phyloP scores from a whole-genome alignment of 2,888 invertebrate species.

The Drosophila testacea region DNA sequence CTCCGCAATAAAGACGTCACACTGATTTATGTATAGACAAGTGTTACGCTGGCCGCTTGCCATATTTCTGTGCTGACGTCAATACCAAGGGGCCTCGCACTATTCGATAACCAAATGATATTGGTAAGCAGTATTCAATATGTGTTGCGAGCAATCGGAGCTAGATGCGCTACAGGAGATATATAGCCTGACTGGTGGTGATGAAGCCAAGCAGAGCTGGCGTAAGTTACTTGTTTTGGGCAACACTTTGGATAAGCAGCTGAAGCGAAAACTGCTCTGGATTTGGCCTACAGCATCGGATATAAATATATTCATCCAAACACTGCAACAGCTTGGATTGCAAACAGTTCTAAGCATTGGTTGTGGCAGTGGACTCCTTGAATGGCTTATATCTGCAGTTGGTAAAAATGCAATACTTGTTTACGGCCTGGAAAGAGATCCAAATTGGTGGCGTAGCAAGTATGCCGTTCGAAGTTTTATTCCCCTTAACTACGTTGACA shows the following conservation, averaged over 20 bases:
- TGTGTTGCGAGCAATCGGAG: conserved; percentile 61
- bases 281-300: conserved; percentile 90
- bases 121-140: conserved; percentile 57
- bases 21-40: conserved; percentile 38
- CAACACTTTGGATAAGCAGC: conserved; percentile 69
- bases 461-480: conserved; percentile 91
- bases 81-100: conserved; percentile 48
- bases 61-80: conserved; percentile 61
- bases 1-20: conserved; percentile 14
- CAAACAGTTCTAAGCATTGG: conserved; percentile 89
- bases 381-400: conserved; percentile 90
- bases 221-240: conserved; percentile 84
- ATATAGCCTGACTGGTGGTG: conserved; percentile 63
- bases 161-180: conserved; percentile 46
- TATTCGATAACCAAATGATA: conserved; percentile 12
- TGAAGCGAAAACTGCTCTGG: conserved; percentile 88
- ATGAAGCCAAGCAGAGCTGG: conserved; percentile 83
- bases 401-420: conserved; percentile 63
- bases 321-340: conserved; percentile 85
- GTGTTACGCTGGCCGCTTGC: conserved; percentile 61
- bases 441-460: conserved; percentile 92
- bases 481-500: conserved; percentile 87
- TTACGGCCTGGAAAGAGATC: conserved; percentile 91
- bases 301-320: conserved; percentile 87
- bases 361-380: conserved; percentile 92